These are phyloP conservation scores for Triops longicaudatus DNA, from an alignment of 1,140 invertebrate genomes.

Conservation along the genomic window DNA sequence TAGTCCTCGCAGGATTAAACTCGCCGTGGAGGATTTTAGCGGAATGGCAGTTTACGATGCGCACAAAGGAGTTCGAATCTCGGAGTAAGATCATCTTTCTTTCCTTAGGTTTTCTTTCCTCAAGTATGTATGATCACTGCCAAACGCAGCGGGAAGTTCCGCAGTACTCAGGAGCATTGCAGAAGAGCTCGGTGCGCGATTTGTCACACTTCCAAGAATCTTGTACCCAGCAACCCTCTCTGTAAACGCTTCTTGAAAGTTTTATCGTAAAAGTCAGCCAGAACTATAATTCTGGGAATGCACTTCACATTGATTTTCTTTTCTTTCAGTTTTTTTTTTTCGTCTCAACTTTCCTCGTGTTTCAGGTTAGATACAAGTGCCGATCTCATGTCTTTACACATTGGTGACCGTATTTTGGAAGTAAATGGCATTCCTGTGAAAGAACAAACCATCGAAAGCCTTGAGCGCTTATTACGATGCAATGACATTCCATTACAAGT, in stretches of 20 bases:
- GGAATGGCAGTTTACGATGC: constrained; percentile 29
- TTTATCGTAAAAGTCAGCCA: too few relatives aligned
- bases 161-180: too few relatives aligned
- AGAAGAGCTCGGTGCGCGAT: too few relatives aligned
- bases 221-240: too few relatives aligned
- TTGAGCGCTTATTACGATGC: constrained; percentile 64
- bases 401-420: constrained; percentile 83
- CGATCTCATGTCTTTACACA: constrained; percentile 71
- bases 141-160: too few relatives aligned
- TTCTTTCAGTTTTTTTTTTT: constrained; percentile 18
- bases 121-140: too few relatives aligned
- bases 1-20: constrained; percentile 47
- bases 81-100: constrained; percentile 34
- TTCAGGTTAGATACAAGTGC: constrained; percentile 68
- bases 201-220: too few relatives aligned
- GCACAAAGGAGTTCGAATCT: constrained; percentile 34
- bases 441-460: constrained; percentile 63
- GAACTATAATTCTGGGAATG: too few relatives aligned
- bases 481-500: constrained; percentile 63
- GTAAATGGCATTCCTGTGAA: constrained; percentile 81
- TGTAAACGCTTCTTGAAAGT: too few relatives aligned
- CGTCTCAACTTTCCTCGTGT: background rate
- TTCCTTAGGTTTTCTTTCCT: background rate
- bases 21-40: constrained; percentile 45
- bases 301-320: constrained; percentile 19